Base-by-base conservation (phyloP, 2,888 invertebrate species). In the Tineola bisselliella region DNA sequence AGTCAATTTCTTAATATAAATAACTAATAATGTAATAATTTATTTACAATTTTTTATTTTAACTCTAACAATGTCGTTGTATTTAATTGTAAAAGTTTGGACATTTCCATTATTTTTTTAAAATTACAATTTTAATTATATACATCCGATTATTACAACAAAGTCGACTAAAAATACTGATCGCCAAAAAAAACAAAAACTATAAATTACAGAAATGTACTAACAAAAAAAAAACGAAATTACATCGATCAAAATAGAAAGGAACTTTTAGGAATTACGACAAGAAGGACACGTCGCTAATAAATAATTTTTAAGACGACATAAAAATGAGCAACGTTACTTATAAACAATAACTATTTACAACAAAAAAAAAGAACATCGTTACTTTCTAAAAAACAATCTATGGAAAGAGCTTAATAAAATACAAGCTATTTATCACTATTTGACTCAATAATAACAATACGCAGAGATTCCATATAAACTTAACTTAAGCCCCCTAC, bases 231-330 rank as follows among this genome's bases (percentile, higher is more conserved):
- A 25, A 17, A 59, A 33, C 12, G 33, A 38, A 59, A 3, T 19
- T 60, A 66, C 65, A 65, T 62, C 63, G 66, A 56, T 62, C 54
- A 67, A 71, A 70, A 74, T 72, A 67, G 60, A 76, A 70, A 81
- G 81, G 81, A 81, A 81, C 81, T 81, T 59, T 79, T 78, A 72
- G 74, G 70, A 65, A 66, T 44, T 31, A 12, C 59, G 43, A 44
- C 38, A 11, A 38, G 33, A 15, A 15, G 19, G 18, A 25, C 12
- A 13, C 31, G 66, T 65, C 68, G 68, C 69, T 65, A 65, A 62
- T 31, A 61, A 60, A 66, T 66, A 66, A 62, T 64, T 66, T 17
- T 19, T 8, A 54, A 4, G n/a, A 12, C 5, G 5, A 54, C 54
- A 54, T 5, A 48, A 48, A 1, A 33, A 33, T 43, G 31, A 61